phyloP scores from a whole-genome alignment of 2,888 invertebrate genomes.

The Tetramorium bicarinatum region DNA sequence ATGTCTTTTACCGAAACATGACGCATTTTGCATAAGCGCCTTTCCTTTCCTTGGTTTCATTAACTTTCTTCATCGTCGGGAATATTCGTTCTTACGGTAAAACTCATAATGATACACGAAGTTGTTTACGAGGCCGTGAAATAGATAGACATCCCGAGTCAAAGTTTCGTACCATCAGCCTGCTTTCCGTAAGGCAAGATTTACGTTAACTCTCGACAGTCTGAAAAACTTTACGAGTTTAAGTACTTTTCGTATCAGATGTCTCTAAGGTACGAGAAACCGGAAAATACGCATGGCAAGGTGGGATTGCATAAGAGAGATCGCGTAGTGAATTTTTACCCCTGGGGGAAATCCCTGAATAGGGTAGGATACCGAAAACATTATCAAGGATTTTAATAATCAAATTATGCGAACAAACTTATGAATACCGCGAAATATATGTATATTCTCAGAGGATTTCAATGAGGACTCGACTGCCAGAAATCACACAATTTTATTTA shows the following conservation, averaged over 20 bases:
- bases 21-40: neutral
- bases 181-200: conserved; percentile 63
- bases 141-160: conserved; percentile 61
- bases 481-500: neutral
- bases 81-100: conserved; percentile 46
- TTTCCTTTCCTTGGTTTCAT: conserved; percentile 48
- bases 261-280: conserved; percentile 67
- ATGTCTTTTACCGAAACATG: conserved; percentile 17
- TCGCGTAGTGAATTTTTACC: conserved; percentile 32
- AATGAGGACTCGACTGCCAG: neutral
- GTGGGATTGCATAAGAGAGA: conserved; percentile 57
- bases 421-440: conserved; percentile 4
- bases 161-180: conserved; percentile 67
- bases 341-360: conserved; percentile 13
- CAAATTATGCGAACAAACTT: conserved; percentile 19
- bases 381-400: conserved; percentile 24
- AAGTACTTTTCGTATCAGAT: conserved; percentile 78
- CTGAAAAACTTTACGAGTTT: conserved; percentile 76
- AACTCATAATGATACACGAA: conserved; percentile 67
- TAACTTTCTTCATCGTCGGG: conserved; percentile 49
- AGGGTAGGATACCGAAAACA: conserved; percentile 50
- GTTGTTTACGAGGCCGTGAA: conserved; percentile 67
- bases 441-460: neutral
- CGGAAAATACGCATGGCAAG: conserved; percentile 60
- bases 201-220: conserved; percentile 67